phyloP scores from a whole-genome alignment of 2,797 vertebrate species.

The Ctenopoma multispine region DNA sequence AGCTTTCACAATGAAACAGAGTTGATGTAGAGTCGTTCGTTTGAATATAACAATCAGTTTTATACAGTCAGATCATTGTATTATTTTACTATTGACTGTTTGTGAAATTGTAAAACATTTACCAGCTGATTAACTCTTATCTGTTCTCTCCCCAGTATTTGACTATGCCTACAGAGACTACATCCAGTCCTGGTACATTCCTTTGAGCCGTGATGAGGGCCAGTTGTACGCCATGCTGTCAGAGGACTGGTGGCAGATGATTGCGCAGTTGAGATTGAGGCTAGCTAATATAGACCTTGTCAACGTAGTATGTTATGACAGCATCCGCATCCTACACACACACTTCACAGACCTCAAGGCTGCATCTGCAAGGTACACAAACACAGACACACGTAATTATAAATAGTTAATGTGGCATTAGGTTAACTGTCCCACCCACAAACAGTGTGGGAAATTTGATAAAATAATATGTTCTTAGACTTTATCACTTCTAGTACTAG shows the following conservation, averaged over 20 bases:
- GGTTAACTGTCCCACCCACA: neutral
- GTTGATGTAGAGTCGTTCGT: too few species aligned
- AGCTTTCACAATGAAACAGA: neutral
- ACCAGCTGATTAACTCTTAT: neutral
- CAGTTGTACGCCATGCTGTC: slow-evolving; percentile 94
- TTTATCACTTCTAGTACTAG: neutral
- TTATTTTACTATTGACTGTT: too few species aligned
- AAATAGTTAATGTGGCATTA: neutral
- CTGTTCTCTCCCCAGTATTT: slow-evolving; percentile 86
- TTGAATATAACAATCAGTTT: too few species aligned
- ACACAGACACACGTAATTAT: neutral
- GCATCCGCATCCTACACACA: slow-evolving; percentile 90
- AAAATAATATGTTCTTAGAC: neutral
- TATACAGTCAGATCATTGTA: too few species aligned
- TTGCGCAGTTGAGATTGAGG: slow-evolving; percentile 88
- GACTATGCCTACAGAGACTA: slow-evolving; percentile 98
- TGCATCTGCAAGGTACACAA: slow-evolving; percentile 90
- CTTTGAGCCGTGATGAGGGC: slow-evolving; percentile 92
- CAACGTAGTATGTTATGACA: slow-evolving; percentile 93
- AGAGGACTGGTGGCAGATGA: slow-evolving; percentile 97
- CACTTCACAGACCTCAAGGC: slow-evolving; percentile 98
- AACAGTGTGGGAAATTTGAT: neutral
- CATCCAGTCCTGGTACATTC: slow-evolving; percentile 94
- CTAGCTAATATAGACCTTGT: slow-evolving; percentile 92
- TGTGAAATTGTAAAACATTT: too few species aligned